These are phyloP conservation scores for Xiphorhynchus erythropygius DNA, from an alignment of 2,797 vertebrate species.

Conservation along the genomic window DNA sequence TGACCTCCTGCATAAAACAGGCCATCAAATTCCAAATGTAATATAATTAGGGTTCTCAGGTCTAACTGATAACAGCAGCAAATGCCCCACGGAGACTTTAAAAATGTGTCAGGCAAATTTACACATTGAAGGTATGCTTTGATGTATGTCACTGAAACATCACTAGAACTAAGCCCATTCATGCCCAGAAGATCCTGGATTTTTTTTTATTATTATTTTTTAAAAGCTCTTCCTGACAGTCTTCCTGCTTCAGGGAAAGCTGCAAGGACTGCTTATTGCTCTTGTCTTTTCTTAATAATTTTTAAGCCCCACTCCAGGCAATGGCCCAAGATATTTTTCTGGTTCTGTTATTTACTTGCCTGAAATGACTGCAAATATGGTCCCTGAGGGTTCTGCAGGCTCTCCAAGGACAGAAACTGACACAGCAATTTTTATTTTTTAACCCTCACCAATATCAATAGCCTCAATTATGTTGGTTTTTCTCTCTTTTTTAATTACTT, in stretches of 20 bases:
- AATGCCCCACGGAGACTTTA: conserved; percentile 49
- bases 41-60: conserved; percentile 57
- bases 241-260: conserved; percentile 44
- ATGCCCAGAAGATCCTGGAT: conserved; percentile 2
- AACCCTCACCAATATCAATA: conserved; percentile 5
- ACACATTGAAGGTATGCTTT: conserved; percentile 54
- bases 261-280: conserved; percentile 37
- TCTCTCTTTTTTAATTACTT: conserved; percentile 7
- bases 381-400: conserved; percentile 28
- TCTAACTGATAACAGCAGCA: conserved; percentile 67
- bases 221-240: conserved; percentile 2
- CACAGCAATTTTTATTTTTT: conserved; percentile 32
- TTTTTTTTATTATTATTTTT: neutral
- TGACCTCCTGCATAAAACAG: conserved; percentile 59
- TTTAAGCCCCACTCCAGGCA: conserved; percentile 59
- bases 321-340: conserved; percentile 33
- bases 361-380: conserved; percentile 1
- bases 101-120: conserved; percentile 65
- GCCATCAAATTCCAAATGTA: conserved; percentile 56
- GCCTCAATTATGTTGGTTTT: neutral
- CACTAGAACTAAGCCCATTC: conserved; percentile 23
- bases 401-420: conserved; percentile 43
- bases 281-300: conserved; percentile 40
- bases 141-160: conserved; percentile 49
- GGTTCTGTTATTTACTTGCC: conserved; percentile 43